These are phyloP conservation scores for Chroicocephalus ridibundus DNA, from an alignment of 2,113 vertebrate species.

Conservation along the genomic window DNA sequence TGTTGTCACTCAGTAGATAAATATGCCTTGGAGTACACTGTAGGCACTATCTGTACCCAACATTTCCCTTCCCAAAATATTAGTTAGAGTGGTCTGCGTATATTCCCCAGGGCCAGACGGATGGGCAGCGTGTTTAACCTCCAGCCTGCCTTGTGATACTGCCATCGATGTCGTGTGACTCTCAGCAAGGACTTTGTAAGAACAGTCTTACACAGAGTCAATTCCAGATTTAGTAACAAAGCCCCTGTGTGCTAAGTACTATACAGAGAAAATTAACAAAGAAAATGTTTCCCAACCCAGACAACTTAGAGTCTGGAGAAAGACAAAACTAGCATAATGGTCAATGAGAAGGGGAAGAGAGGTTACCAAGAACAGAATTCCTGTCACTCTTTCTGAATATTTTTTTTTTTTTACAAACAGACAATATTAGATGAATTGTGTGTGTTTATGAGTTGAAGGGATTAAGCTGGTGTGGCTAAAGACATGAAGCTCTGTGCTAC, in stretches of 20 bases:
- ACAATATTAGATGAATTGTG: neutral
- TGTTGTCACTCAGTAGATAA: neutral
- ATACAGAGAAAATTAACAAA: neutral
- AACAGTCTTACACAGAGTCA: neutral
- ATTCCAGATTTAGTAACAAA: neutral
- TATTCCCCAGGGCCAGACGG: neutral
- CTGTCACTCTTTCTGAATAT: neutral
- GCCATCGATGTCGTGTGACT: neutral
- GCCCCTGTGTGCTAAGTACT: neutral
- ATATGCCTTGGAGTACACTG: neutral
- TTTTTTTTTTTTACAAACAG: neutral
- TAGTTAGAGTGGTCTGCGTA: neutral
- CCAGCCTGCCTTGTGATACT: neutral
- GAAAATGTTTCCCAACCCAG: neutral
- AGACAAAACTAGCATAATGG: neutral
- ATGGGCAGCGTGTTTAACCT: neutral
- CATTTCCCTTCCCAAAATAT: neutral
- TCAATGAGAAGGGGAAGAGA: neutral
- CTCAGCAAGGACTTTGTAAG: neutral
- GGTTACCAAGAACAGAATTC: neutral
- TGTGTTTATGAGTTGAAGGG: neutral
- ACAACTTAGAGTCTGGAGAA: neutral
- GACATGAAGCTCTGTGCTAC: neutral
- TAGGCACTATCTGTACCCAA: neutral
- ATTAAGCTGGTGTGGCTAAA: slow-evolving; percentile 15